Conservation (phyloP, 1,140 invertebrate genomes). For the Nylanderia fulva region DNA sequence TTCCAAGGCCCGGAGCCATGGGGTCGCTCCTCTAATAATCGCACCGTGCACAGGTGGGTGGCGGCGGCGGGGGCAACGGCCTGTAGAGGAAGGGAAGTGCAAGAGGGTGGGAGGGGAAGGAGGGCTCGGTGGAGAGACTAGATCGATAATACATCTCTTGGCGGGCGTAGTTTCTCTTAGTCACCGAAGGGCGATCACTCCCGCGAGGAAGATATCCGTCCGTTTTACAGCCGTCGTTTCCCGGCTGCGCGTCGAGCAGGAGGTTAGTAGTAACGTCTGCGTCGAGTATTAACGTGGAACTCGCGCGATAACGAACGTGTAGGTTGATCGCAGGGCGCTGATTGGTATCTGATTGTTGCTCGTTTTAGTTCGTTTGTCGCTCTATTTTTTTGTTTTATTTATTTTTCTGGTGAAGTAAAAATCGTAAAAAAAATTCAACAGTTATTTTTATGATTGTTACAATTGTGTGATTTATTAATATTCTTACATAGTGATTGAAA, state of each 20-base stretch:
- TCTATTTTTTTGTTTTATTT: neutral
- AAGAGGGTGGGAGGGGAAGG: constrained; percentile 71
- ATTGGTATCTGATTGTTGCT: neutral
- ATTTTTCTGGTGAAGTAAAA: neutral
- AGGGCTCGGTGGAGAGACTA: constrained; percentile 80
- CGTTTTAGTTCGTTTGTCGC: neutral
- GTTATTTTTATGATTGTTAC: neutral
- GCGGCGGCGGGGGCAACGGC: constrained; percentile 64
- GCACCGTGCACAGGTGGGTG: constrained; percentile 79
- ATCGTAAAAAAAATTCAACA: neutral
- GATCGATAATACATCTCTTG: constrained; percentile 84
- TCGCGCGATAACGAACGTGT: no score
- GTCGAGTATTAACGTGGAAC: neutral
- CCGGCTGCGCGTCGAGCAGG: neutral
- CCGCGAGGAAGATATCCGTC: constrained; percentile 54
- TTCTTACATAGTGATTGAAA: neutral
- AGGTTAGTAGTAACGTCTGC: neutral
- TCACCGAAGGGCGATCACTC: constrained; percentile 75
- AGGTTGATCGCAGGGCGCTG: no score
- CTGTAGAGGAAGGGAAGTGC: constrained; percentile 37
- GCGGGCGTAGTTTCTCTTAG: constrained; percentile 80
- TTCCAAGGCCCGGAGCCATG: constrained; percentile 1
- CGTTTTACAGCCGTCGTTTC: neutral
- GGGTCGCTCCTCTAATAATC: constrained; percentile 68
- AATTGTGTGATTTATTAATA: neutral